Conservation (phyloP, 2,113 vertebrate genomes). For the Galbula dea region DNA sequence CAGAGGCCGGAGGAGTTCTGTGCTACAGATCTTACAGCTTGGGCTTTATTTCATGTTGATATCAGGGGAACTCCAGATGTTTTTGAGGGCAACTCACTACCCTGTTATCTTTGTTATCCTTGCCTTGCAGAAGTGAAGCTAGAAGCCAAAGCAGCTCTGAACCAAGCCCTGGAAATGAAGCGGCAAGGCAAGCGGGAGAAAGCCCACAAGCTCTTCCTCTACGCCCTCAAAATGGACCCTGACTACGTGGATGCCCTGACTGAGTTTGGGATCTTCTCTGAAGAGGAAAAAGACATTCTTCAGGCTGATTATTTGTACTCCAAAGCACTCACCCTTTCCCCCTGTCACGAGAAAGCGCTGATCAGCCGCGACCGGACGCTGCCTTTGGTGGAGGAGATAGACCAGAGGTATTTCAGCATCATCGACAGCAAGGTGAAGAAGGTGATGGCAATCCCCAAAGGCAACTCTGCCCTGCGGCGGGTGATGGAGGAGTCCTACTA, state of each 20-base stretch:
- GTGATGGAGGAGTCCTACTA: conserved; percentile 98
- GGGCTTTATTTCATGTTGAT: background rate
- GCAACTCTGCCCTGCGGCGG: conserved; percentile 86
- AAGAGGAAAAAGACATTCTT: conserved; percentile 94
- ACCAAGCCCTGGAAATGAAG: conserved; percentile 95
- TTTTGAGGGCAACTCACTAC: rapidly evolving
- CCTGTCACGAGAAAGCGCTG: conserved; percentile 87
- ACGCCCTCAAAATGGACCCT: conserved; percentile 91
- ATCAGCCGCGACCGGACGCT: conserved; percentile 88
- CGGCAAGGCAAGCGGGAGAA: conserved; percentile 90
- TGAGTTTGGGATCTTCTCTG: conserved; percentile 90
- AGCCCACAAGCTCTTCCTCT: conserved; percentile 89
- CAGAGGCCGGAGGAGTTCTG: background rate
- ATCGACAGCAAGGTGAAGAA: conserved; percentile 93
- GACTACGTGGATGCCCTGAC: conserved; percentile 90
- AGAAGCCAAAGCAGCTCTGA: conserved; percentile 89
- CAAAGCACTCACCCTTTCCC: conserved; percentile 87
- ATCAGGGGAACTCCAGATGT: background rate
- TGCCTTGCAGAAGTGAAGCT: conserved; percentile 78
- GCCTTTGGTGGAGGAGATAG: conserved; percentile 94
- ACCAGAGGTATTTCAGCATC: conserved; percentile 91
- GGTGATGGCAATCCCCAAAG: conserved; percentile 94
- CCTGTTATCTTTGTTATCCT: background rate
- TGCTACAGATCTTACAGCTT: too few relatives aligned
- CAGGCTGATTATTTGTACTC: conserved; percentile 93